phyloP scores from a whole-genome alignment of 2,113 vertebrate species.

The Burhinus bistriatus region DNA sequence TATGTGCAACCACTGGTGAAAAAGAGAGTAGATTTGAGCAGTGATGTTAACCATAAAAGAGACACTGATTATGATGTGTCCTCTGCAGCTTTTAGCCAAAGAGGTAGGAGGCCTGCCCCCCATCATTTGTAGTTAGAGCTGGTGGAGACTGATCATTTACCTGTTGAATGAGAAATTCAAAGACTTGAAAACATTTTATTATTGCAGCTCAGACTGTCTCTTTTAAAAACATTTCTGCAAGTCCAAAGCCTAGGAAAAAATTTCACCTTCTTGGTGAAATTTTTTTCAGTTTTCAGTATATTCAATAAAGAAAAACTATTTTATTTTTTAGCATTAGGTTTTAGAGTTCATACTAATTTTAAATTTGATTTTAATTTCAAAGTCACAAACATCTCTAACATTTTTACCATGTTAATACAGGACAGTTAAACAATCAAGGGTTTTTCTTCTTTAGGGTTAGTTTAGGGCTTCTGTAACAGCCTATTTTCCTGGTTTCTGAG shows the following conservation, averaged over 20 bases:
- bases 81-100: neutral
- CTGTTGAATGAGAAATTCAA: neutral
- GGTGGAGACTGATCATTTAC: neutral
- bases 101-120: neutral
- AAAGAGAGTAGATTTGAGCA: neutral
- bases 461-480: neutral
- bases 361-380: neutral
- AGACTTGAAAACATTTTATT: neutral
- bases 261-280: neutral
- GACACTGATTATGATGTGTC: too few species aligned
- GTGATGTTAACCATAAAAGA: neutral
- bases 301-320: neutral
- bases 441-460: neutral
- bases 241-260: neutral
- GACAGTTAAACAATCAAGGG: neutral
- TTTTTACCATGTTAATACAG: neutral
- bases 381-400: neutral
- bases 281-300: neutral
- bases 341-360: neutral
- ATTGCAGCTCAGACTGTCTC: neutral
- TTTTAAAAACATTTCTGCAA: neutral
- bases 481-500: slow-evolving; percentile 45
- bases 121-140: neutral
- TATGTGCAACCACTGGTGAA: neutral
- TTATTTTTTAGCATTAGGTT: neutral